phyloP scores from a whole-genome alignment of 1,140 invertebrate genomes.

The Antheraea mylitta region DNA sequence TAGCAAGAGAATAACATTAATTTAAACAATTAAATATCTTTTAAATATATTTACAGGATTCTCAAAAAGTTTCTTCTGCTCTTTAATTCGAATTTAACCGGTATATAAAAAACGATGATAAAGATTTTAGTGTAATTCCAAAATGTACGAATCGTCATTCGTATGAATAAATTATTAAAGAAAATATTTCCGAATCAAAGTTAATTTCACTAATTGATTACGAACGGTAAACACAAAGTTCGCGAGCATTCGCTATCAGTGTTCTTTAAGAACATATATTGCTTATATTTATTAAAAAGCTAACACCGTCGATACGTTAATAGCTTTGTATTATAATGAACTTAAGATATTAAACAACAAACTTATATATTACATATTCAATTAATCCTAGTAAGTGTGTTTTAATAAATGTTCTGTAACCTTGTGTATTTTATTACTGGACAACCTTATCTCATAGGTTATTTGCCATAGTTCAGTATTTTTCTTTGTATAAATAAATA shows the following conservation, averaged over 20 bases:
- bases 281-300: not conserved
- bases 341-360: too few relatives aligned
- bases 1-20: not conserved
- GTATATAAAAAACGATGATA: not conserved
- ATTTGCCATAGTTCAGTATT: too few relatives aligned
- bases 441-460: too few relatives aligned
- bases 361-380: too few relatives aligned
- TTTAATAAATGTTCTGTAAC: too few relatives aligned
- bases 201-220: not conserved
- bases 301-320: too few relatives aligned
- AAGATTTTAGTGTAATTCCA: slow-evolving; percentile 3
- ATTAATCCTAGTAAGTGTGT: too few relatives aligned
- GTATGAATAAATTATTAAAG: not conserved
- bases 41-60: too few relatives aligned
- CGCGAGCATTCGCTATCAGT: not conserved
- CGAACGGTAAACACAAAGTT: not conserved
- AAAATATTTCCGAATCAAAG: not conserved
- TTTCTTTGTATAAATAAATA: too few relatives aligned
- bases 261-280: not conserved
- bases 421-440: too few relatives aligned
- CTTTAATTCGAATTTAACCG: not conserved
- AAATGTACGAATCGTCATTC: not conserved
- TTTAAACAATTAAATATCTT: not conserved
- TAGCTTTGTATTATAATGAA: too few relatives aligned
- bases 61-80: too few relatives aligned